phyloP scores from a whole-genome alignment of 2,888 invertebrate species.

The Noctua janthe region DNA sequence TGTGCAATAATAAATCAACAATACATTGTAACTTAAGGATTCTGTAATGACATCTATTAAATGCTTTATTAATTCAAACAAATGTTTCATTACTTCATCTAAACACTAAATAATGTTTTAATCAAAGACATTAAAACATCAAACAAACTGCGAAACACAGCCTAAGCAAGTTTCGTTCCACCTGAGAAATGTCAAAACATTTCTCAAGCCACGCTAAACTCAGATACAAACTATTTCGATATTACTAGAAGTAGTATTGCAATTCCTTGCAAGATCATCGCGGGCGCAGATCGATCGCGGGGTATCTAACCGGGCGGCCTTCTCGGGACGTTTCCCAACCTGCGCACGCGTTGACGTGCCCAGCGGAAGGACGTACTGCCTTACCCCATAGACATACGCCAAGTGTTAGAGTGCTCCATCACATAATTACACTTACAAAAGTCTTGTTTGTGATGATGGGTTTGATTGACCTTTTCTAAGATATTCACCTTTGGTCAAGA shows the following conservation, averaged over 20 bases:
- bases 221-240: conserved; percentile 64
- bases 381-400: conserved; percentile 54
- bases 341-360: conserved; percentile 62
- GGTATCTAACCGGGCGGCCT: conserved; percentile 66
- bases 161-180: conserved; percentile 33
- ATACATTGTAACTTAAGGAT: background rate
- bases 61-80: background rate
- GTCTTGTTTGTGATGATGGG: conserved; percentile 1
- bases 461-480: conserved; percentile 8
- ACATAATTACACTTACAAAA: conserved; percentile 34
- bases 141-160: conserved; percentile 30
- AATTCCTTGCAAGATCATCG: conserved; percentile 67
- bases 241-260: conserved; percentile 62
- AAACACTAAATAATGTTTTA: background rate
- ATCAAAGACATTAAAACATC: conserved; percentile 2
- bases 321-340: conserved; percentile 64
- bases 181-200: conserved; percentile 63
- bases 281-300: conserved; percentile 64
- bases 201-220: conserved; percentile 62
- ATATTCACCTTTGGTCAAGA: background rate
- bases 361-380: conserved; percentile 73
- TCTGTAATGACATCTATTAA: conserved; percentile 8
- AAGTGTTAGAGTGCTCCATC: conserved; percentile 43
- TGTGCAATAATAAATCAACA: conserved; percentile 1
- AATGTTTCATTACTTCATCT: background rate